Conservation (phyloP, 1,140 invertebrate species). For the Druon quercuslanigerum region DNA sequence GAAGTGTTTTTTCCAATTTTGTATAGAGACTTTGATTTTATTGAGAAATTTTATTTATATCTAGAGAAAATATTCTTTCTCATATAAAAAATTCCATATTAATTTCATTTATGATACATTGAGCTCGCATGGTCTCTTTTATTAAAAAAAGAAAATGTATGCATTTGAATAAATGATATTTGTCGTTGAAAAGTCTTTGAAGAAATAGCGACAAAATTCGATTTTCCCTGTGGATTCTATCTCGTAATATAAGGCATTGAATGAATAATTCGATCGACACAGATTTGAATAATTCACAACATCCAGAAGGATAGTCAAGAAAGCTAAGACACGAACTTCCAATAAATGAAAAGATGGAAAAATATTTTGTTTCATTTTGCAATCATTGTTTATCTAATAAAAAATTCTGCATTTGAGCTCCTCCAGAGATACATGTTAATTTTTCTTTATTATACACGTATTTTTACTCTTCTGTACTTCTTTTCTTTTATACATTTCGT, state of each 20-base stretch:
- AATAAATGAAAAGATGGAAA: background rate
- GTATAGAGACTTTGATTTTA: too few species aligned
- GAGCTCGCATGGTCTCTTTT: background rate
- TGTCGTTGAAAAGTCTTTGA: constrained; percentile 12
- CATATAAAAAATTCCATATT: background rate
- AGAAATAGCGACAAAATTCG: background rate
- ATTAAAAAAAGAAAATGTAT: background rate
- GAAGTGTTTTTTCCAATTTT: too few species aligned
- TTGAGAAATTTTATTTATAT: too few species aligned
- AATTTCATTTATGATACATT: background rate
- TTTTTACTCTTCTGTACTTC: too few species aligned
- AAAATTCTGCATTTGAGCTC: too few species aligned
- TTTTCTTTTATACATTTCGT: too few species aligned
- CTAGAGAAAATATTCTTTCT: too few species aligned
- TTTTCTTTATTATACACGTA: too few species aligned
- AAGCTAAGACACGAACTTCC: background rate
- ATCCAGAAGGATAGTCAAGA: background rate
- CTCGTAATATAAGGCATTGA: background rate
- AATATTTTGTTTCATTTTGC: background rate
- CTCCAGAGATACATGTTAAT: too few species aligned
- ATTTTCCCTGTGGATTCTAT: background rate
- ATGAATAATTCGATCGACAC: constrained; percentile 13
- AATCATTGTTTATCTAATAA: too few species aligned
- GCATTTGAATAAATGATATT: constrained; percentile 2
- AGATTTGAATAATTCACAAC: constrained; percentile 27